phyloP scores from a whole-genome alignment of 2,888 invertebrate genomes.

The Polymixis flavicincta region DNA sequence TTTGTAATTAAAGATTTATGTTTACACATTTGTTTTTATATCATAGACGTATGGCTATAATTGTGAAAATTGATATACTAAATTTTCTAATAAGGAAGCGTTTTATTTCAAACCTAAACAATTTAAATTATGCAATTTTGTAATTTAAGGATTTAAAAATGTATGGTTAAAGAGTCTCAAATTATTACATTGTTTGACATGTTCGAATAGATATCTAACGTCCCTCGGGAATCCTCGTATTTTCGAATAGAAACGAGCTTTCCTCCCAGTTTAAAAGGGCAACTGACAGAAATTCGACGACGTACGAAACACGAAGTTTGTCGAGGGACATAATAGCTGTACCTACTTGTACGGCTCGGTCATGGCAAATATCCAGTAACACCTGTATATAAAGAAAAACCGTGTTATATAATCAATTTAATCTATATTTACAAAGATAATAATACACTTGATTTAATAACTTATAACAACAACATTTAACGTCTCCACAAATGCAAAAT shows the following conservation, averaged over 20 bases:
- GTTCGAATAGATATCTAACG: background rate
- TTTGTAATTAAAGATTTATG: slow-evolving; percentile 80
- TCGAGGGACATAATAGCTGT: too few relatives aligned
- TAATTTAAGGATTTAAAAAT: background rate
- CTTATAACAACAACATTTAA: slow-evolving; percentile 51
- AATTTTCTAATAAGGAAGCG: slow-evolving; percentile 84
- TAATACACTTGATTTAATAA: slow-evolving; percentile 64
- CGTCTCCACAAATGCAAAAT: slow-evolving; percentile 52
- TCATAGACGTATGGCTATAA: slow-evolving; percentile 80
- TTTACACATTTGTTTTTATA: slow-evolving; percentile 82
- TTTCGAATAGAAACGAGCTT: too few relatives aligned
- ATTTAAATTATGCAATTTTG: background rate
- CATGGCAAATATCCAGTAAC: background rate
- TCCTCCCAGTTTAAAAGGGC: too few relatives aligned
- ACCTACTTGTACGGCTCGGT: background rate
- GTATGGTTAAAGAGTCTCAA: too few relatives aligned
- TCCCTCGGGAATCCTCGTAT: too few relatives aligned
- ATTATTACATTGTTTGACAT: background rate
- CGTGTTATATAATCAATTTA: slow-evolving; percentile 48
- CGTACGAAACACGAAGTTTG: too few relatives aligned
- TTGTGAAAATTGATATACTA: slow-evolving; percentile 88
- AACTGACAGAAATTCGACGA: too few relatives aligned
- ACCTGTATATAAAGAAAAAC: slow-evolving; percentile 8
- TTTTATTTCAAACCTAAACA: slow-evolving; percentile 75
- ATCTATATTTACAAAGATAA: slow-evolving; percentile 65